Base-by-base conservation (phyloP, 2,113 vertebrate genomes). In the Thunnus maccoyii region DNA sequence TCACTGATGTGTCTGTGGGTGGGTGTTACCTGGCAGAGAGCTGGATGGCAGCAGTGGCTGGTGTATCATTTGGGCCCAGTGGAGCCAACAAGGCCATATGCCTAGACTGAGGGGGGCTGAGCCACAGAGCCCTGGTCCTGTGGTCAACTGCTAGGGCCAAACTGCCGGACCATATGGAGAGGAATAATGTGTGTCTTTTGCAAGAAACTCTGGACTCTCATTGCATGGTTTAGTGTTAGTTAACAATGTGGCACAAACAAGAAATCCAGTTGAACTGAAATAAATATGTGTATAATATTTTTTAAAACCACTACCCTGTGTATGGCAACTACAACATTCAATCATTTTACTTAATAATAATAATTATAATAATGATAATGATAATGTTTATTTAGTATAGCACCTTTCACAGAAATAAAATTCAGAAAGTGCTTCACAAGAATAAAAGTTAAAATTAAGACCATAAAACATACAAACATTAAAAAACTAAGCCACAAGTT, bases 21-120 rank as follows among this genome's bases (percentile, higher is more conserved):
- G 85, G 72, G 80, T 72, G 85, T 76, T 83, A 79, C 77, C 75
- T 86, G 90, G 79, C 73, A 65, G 69, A 15, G 65, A 74, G 54
- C 47, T 61, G 54, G 16, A 71, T 11, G 69, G 46, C 15, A 7
- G 51, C 65, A 69, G 64, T 17, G 65, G 66, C 68, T 57, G 22
- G 75, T 60, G 77, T 54, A 72, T 86, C 82, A 78, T 87, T 56
- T 52, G 58, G 67, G 72, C 66, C 30, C 74, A 74, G 73, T 62
- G 60, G 61, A 77, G 73, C 86, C 83, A 79, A 65, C 0, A 20
- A 76, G 61, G 69, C 88, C 89, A 89, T 94, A 88, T 91, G 89
- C 52, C 32, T 58, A 55, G 69, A 56, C 76, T 56, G 56, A 71
- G 85, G 83, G 86, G 77, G 83, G 56, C 60, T 61, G 57, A 63